Conservation (phyloP, 2,888 invertebrate species). For the Dynastes hyllus region DNA sequence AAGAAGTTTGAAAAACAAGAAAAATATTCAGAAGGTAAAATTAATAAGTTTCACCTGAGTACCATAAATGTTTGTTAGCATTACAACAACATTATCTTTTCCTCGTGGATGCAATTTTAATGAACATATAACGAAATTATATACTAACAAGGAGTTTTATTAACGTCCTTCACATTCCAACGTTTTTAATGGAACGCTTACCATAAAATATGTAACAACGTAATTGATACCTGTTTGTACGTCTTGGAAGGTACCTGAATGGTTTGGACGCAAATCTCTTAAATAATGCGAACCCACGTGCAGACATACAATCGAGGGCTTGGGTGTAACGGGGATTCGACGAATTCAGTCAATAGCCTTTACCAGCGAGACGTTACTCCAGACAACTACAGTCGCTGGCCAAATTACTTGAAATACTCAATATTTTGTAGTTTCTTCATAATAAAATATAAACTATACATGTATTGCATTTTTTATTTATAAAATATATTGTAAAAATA, state of each 20-base stretch:
- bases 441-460: too few relatives aligned
- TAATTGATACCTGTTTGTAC: conserved; percentile 10
- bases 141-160: background rate
- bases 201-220: conserved; percentile 11
- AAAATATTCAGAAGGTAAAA: too few relatives aligned
- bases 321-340: background rate
- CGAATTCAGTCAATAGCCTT: conserved; percentile 9
- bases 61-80: too few relatives aligned
- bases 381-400: background rate
- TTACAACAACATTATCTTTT: too few relatives aligned
- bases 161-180: conserved; percentile 19
- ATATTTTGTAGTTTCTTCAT: too few relatives aligned
- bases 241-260: conserved; percentile 4
- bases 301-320: background rate
- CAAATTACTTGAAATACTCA: too few relatives aligned
- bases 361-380: background rate
- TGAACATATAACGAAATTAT: background rate
- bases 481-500: too few relatives aligned
- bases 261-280: background rate
- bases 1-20: too few relatives aligned
- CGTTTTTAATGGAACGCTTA: conserved; percentile 18
- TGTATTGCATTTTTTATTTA: too few relatives aligned
- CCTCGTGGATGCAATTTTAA: too few relatives aligned
- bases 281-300: conserved; percentile 3
- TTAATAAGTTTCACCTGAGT: too few relatives aligned